Conservation (phyloP, 2,797 vertebrate species). For the Okamejei kenojei region DNA sequence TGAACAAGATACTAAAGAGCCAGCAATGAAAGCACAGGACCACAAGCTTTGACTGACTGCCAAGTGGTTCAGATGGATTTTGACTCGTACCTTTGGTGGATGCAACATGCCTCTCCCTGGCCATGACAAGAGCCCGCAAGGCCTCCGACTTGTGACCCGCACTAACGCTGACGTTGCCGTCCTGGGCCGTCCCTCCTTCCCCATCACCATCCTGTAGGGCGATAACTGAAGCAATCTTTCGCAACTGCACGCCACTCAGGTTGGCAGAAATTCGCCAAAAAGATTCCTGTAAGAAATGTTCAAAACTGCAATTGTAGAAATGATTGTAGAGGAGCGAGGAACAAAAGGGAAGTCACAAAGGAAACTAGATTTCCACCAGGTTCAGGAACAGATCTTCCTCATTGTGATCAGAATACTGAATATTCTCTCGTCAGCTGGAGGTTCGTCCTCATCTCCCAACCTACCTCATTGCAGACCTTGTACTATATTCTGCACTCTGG, state of each 20-base stretch:
- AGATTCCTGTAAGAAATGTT: conserved; percentile 64
- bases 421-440: no score
- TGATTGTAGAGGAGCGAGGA: not conserved
- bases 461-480: no score
- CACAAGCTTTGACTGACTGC: not conserved
- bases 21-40: not conserved
- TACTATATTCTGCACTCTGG: no score
- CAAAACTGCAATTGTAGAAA: not conserved
- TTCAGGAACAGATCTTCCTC: no score
- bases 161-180: not conserved
- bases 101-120: conserved; percentile 49
- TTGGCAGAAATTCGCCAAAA: conserved; percentile 91
- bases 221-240: conserved; percentile 61
- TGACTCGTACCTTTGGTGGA: not conserved
- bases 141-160: conserved; percentile 54
- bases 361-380: not conserved
- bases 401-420: no score
- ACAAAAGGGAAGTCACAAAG: not conserved
- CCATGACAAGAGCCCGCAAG: conserved; percentile 56
- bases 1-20: not conserved
- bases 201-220: conserved; percentile 41
- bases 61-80: not conserved
- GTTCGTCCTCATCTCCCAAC: no score
- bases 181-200: not conserved
- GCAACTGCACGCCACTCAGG: conserved; percentile 64